Evolutionary conservation across 1,140 invertebrate genomes (phyloP), one percentile per base, ranked within the genome.

Genomic region (Drosophila santomea): DNA sequence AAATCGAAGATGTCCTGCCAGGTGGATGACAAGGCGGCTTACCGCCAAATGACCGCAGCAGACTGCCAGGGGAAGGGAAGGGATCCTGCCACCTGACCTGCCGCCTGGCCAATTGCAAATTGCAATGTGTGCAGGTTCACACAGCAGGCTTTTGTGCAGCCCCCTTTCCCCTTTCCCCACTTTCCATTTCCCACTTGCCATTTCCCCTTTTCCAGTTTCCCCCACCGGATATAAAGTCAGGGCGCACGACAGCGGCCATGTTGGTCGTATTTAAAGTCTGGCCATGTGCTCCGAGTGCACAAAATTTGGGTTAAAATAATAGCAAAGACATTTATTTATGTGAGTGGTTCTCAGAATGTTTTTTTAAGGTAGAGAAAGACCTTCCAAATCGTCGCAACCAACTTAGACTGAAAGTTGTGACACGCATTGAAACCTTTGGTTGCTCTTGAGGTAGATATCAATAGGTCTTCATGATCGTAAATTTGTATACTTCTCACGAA

Each of bases 31-130:
- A 89, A 88, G 84, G 80, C 64, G 83, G 83, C 84, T 79, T 84
- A 88, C 83, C 83, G 80, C 83, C 80, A 80, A 89, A 89, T 72
- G 83, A 88, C 84, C 83, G 51, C 84, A 88, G 45, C 79, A 20
- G 61, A 38, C 36, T 43, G 36, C 14, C 1, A 10, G 60, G 51
- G 20, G 35, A 14, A 2, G 2, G 20, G 20, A 10, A 4, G 20
- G 61, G 12, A 11, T 10, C 10, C 41, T 2, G 54, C 55, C n/a
- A 14, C 43, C 38, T 15, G 51, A 10, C 20, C 20, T 2, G 23
- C 56, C 39, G 35, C 72, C 72, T 51, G 74, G 59, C 81, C 85
- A 76, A 85, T 72, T 71, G 59, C 66, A 68, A 78, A 76, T 81
- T 86, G 82, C 82, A 86, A 82, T 86, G 82, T 85, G 82, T 86